A percentile compares a stretch with the other conserved stretches of the same genome.
Evolutionary conservation across 2,113 vertebrate genomes (phyloP).

Genomic region (Lasiurus cinereus): DNA sequence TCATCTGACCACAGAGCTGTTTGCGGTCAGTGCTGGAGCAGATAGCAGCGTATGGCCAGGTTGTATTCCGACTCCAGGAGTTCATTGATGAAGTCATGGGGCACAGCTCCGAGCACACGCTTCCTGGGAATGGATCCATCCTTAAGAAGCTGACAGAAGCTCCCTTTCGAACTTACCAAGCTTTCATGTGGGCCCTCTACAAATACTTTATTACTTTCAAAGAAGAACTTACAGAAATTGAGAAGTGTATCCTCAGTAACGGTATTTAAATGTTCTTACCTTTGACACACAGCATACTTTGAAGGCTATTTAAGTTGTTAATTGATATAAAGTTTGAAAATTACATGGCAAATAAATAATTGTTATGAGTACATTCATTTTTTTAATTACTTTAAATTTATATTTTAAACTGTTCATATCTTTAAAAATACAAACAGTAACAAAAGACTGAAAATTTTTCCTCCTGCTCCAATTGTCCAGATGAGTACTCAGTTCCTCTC

Average conservation of each 20-base stretch:
- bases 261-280: slow-evolving; percentile 82
- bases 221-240: slow-evolving; percentile 94
- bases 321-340: not conserved
- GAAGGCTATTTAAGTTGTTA: not conserved
- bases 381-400: slow-evolving; percentile 24
- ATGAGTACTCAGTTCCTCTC: not conserved
- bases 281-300: not conserved
- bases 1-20: slow-evolving; percentile 89
- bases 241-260: slow-evolving; percentile 94
- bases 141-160: slow-evolving; percentile 93
- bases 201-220: slow-evolving; percentile 97
- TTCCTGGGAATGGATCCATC: slow-evolving; percentile 86
- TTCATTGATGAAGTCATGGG: slow-evolving; percentile 99
- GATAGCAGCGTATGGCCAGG: slow-evolving; percentile 96
- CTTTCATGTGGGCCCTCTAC: slow-evolving; percentile 98
- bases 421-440: slow-evolving; percentile 30
- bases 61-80: slow-evolving; percentile 94
- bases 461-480: not conserved
- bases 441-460: not conserved
- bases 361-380: not conserved
- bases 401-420: slow-evolving; percentile 19
- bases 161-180: slow-evolving; percentile 98
- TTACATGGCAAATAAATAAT: slow-evolving; percentile 47
- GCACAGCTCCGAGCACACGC: slow-evolving; percentile 89
- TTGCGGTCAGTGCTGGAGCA: slow-evolving; percentile 95